These are phyloP conservation scores for Pycnomerus fuliginosus DNA, from an alignment of 2,888 invertebrate genomes.

Conservation along the genomic window DNA sequence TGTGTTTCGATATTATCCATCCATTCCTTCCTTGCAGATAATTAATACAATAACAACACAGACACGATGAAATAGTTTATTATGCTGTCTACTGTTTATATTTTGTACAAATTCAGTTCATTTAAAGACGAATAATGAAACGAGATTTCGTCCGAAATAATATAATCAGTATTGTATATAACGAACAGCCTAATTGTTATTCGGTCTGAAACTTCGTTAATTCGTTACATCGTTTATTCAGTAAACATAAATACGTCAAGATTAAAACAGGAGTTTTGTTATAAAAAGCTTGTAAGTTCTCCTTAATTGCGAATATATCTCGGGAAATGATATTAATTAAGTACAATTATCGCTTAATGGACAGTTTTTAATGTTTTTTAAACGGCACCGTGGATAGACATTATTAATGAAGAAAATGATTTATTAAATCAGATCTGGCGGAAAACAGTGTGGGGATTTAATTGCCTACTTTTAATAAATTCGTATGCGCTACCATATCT, in stretches of 20 bases:
- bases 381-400: constrained; percentile 6
- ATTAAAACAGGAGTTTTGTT: constrained; percentile 19
- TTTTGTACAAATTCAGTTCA: background rate
- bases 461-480: constrained; percentile 13
- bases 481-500: too few relatives aligned
- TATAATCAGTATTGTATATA: constrained; percentile 17
- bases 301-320: constrained; percentile 9
- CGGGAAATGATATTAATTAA: constrained; percentile 1
- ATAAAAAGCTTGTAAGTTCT: constrained; percentile 14
- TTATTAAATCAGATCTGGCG: constrained; percentile 16
- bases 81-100: too few relatives aligned
- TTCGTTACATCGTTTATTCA: constrained; percentile 19
- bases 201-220: constrained; percentile 20
- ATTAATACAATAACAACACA: too few relatives aligned
- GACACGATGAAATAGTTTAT: too few relatives aligned
- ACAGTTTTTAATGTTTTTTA: too few relatives aligned
- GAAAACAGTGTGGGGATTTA: constrained; percentile 16
- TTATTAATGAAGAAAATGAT: constrained; percentile 12
- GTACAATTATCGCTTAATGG: too few relatives aligned
- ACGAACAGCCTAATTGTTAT: constrained; percentile 20
- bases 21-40: too few relatives aligned
- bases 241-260: constrained; percentile 23
- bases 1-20: too few relatives aligned
- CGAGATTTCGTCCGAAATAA: constrained; percentile 14
- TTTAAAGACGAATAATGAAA: background rate